Evolutionary conservation across 1,140 invertebrate genomes (phyloP).

Genomic region (Drosophila azteca): DNA sequence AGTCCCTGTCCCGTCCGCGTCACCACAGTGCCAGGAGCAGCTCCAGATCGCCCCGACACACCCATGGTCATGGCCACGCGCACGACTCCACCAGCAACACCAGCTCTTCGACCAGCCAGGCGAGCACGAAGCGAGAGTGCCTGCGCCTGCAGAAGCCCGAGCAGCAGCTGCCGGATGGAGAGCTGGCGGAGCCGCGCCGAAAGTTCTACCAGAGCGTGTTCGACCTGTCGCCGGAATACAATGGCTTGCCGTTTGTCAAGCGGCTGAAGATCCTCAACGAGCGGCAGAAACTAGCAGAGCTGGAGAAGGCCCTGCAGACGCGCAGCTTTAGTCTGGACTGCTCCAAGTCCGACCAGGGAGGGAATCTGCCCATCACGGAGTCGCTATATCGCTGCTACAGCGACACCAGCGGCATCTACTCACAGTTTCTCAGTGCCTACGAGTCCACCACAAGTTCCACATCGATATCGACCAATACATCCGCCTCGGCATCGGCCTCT

Average conservation of each 20-base stretch:
- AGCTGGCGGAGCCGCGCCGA: conserved; percentile 27
- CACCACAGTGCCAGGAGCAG: conserved; percentile 61
- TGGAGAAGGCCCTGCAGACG: conserved; percentile 89
- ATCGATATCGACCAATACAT: conserved; percentile 59
- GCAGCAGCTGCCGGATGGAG: conserved; percentile 54
- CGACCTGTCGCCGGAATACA: conserved; percentile 94
- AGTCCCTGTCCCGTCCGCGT: conserved; percentile 16
- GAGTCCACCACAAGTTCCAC: conserved; percentile 75
- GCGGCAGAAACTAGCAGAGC: conserved; percentile 92
- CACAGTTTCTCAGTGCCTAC: conserved; percentile 73
- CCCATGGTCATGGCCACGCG: conserved; percentile 22
- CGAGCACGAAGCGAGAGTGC: conserved; percentile 43
- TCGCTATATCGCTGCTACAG: conserved; percentile 88
- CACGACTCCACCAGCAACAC: conserved; percentile 50
- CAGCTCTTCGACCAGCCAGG: conserved; percentile 33
- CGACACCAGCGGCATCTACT: conserved; percentile 84
- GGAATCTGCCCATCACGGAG: conserved; percentile 85
- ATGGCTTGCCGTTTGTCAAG: conserved; percentile 93
- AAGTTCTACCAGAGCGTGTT: conserved; percentile 87
- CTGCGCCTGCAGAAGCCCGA: conserved; percentile 60
- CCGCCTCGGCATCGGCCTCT: conserved; percentile 40
- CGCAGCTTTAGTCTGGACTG: conserved; percentile 92
- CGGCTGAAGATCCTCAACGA: conserved; percentile 94
- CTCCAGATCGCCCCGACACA: conserved; percentile 49
- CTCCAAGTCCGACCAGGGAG: conserved; percentile 86